A percentile compares a stretch with the other conserved stretches of the same genome.
Evolutionary conservation across 2,113 vertebrate species (phyloP).

Genomic region (Hydropotes inermis): DNA sequence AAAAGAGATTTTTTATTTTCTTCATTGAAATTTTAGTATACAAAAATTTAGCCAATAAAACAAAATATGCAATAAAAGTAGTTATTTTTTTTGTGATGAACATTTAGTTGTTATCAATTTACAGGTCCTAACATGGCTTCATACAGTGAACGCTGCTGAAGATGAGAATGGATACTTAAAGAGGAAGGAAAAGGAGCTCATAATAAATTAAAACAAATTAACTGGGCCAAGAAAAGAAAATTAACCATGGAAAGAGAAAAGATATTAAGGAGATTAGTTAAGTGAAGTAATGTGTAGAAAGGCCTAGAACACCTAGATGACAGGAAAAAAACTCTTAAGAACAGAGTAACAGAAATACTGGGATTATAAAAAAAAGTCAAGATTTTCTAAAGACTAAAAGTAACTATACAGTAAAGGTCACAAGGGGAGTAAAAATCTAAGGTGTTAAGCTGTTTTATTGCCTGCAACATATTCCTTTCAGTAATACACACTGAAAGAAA

Average conservation of each 20-base stretch:
- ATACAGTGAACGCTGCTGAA: neutral
- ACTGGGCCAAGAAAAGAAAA: neutral
- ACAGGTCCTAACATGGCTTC: neutral
- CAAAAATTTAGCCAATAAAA: neutral
- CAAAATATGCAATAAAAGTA: neutral
- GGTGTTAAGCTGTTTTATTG: neutral
- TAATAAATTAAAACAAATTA: slow-evolving; percentile 10
- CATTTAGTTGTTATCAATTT: neutral
- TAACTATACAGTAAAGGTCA: neutral
- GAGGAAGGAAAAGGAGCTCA: neutral
- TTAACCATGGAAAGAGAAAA: slow-evolving; percentile 7
- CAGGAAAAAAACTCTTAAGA: neutral
- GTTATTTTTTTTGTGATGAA: neutral
- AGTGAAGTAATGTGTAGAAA: neutral
- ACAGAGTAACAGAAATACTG: neutral
- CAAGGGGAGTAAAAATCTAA: neutral
- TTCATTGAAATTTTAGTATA: neutral
- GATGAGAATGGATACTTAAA: neutral
- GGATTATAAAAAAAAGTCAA: neutral
- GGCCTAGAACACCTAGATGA: neutral
- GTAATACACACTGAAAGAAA: neutral
- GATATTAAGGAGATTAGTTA: neutral
- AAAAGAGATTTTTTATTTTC: neutral
- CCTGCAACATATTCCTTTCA: neutral
- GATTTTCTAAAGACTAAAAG: neutral